Conservation (phyloP, 1,140 invertebrate genomes). For the Procambarus virginalis region DNA sequence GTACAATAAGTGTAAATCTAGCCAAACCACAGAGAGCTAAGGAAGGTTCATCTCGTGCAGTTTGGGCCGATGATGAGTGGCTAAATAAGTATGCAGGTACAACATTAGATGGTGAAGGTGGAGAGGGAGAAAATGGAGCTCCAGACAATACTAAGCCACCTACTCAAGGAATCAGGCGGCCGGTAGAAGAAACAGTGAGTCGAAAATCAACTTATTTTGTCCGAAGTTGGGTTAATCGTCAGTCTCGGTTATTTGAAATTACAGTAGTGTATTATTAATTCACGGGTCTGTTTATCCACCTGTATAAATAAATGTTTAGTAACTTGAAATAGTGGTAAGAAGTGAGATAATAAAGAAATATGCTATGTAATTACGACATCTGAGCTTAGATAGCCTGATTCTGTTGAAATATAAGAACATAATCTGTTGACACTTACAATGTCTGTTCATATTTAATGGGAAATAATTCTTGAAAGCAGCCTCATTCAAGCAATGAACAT, state of each 20-base stretch:
- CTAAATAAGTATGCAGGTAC: conserved; percentile 94
- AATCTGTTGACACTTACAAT: too few relatives aligned
- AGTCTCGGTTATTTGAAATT: not conserved
- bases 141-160: not conserved
- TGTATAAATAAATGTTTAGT: not conserved
- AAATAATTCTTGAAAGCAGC: too few relatives aligned
- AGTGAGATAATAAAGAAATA: too few relatives aligned
- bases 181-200: not conserved
- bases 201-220: not conserved
- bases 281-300: not conserved
- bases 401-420: too few relatives aligned
- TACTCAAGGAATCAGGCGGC: not conserved
- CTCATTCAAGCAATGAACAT: too few relatives aligned
- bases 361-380: too few relatives aligned
- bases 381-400: too few relatives aligned
- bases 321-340: too few relatives aligned
- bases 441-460: too few relatives aligned
- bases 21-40: conserved; percentile 94
- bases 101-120: conserved; percentile 79
- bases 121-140: conserved; percentile 28
- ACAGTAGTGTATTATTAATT: not conserved
- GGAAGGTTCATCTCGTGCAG: conserved; percentile 93
- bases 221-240: not conserved
- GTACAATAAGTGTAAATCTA: conserved; percentile 96
- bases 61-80: conserved; percentile 99